Conservation (phyloP, 2,888 invertebrate species). For the Lasioglossum pauxillum region DNA sequence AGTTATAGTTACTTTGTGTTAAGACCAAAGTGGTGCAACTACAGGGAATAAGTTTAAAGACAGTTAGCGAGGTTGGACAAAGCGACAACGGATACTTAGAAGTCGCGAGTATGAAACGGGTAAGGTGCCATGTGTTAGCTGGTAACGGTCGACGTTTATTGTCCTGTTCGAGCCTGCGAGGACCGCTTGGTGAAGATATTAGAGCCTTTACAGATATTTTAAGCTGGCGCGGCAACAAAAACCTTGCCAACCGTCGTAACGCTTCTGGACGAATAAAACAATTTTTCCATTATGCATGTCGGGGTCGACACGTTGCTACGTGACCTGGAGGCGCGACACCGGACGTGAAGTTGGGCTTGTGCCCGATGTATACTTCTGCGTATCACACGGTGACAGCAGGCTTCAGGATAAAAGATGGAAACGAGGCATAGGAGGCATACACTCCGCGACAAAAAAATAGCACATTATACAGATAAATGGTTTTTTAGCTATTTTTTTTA, state of each 20-base stretch:
- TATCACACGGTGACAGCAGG: neutral
- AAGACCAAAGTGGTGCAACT: neutral
- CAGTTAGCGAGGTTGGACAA: neutral
- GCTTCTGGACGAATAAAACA: neutral
- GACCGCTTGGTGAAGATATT: neutral
- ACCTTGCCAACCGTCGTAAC: neutral
- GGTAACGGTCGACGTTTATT: conserved; percentile 10
- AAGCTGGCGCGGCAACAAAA: conserved; percentile 8
- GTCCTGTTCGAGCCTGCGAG: neutral
- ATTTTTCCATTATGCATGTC: conserved; percentile 12
- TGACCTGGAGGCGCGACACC: conserved; percentile 2
- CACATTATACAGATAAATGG: no score
- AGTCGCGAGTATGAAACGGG: neutral
- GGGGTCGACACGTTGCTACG: neutral
- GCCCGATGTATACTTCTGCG: neutral
- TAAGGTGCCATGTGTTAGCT: neutral
- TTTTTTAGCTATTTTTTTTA: no score
- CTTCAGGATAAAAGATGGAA: neutral
- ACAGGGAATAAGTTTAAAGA: neutral
- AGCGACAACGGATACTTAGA: neutral
- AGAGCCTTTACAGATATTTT: neutral
- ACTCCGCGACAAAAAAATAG: no score
- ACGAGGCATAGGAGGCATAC: neutral
- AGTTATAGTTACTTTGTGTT: neutral
- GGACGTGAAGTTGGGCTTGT: neutral